Evolutionary conservation across 1,140 invertebrate genomes (phyloP).

Genomic region (Palaemon carinicauda): DNA sequence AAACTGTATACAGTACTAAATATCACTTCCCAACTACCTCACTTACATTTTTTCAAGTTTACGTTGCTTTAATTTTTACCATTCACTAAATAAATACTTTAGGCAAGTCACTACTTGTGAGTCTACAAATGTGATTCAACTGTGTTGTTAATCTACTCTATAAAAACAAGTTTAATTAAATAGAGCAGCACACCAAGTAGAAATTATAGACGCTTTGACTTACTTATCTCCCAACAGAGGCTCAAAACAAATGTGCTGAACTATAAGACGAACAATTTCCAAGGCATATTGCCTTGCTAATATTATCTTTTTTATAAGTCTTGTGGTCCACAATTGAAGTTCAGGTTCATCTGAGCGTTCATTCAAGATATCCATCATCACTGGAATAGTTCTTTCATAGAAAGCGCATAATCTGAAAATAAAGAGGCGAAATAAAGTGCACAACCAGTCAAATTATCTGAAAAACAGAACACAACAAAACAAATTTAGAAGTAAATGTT

Average conservation of each 20-base stretch:
- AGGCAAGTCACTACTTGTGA: too few species aligned
- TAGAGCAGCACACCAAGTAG: background rate
- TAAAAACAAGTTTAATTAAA: background rate
- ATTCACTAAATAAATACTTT: too few species aligned
- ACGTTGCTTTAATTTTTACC: too few species aligned
- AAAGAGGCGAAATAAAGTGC: background rate
- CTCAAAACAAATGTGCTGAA: slow-evolving; percentile 35
- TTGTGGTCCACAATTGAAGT: background rate
- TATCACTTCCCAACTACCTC: too few species aligned
- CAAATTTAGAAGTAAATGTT: too few species aligned
- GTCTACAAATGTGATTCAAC: too few species aligned
- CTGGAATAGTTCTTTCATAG: slow-evolving; percentile 64
- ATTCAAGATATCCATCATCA: slow-evolving; percentile 1
- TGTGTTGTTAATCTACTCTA: too few species aligned
- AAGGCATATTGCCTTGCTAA: slow-evolving; percentile 12
- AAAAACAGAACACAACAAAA: too few species aligned
- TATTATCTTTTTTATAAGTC: background rate
- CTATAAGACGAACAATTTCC: slow-evolving; percentile 28
- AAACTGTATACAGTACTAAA: too few species aligned
- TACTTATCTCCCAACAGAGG: slow-evolving; percentile 26
- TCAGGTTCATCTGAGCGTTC: background rate
- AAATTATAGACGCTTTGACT: background rate
- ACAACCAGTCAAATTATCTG: too few species aligned
- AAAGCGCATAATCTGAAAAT: slow-evolving; percentile 61
- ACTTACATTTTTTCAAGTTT: too few species aligned